Evolutionary conservation across 2,888 invertebrate genomes (phyloP).

Genomic region (Phortica magna): DNA sequence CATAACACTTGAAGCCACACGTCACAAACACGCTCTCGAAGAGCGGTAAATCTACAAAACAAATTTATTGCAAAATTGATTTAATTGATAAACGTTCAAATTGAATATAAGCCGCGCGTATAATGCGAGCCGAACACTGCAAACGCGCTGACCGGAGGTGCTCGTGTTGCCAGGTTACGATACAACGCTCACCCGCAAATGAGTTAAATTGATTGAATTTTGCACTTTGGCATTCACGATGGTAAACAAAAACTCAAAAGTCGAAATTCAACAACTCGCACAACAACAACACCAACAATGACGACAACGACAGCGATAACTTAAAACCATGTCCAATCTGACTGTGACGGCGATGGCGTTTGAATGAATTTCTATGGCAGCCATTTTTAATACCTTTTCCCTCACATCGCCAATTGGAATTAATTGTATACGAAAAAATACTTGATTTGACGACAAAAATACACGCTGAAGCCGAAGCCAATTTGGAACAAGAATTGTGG

Average conservation of each 20-base stretch:
- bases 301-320: not conserved
- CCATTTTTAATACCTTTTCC: not conserved
- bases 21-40: not conserved
- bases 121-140: not conserved
- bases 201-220: conserved; percentile 71
- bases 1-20: not conserved
- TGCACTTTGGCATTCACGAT: conserved; percentile 62
- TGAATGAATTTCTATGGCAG: not conserved
- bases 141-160: not conserved
- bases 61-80: conserved; percentile 23
- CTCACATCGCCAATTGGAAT: conserved; percentile 20
- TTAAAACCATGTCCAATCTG: conserved; percentile 7
- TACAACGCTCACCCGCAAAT: conserved; percentile 55
- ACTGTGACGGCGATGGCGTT: not conserved
- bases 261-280: conserved; percentile 4
- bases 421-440: conserved; percentile 32
- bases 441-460: conserved; percentile 27
- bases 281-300: not conserved
- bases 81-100: conserved; percentile 24
- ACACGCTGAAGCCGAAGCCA: conserved; percentile 6
- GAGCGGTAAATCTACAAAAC: not conserved
- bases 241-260: conserved; percentile 22
- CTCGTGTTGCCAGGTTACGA: conserved; percentile 43
- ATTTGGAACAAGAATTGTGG: conserved; percentile 19
- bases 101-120: conserved; percentile 6